A percentile compares a stretch with the other conserved stretches of the same genome.
These are phyloP conservation scores for Phyllopteryx taeniolatus DNA, from an alignment of 2,113 vertebrate genomes.

Conservation along the genomic window DNA sequence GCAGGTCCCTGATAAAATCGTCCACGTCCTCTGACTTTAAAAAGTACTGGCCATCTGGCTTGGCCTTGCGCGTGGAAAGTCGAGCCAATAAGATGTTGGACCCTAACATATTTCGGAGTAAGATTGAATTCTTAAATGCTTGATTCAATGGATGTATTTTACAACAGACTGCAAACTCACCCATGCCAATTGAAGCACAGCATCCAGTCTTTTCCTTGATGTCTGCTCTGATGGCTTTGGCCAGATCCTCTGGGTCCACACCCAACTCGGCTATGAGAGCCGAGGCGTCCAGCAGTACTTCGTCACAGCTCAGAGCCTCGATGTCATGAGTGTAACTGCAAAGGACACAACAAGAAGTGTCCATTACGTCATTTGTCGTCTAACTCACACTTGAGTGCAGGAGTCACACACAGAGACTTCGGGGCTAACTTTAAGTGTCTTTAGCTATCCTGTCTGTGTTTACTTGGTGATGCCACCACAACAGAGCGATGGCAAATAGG, in stretches of 20 bases:
- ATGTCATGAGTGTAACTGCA: slow-evolving; percentile 92
- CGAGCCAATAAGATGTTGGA: slow-evolving; percentile 97
- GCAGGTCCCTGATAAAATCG: slow-evolving; percentile 91
- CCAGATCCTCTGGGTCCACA: slow-evolving; percentile 83
- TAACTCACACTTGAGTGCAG: no score
- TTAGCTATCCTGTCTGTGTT: no score
- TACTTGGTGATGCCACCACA: no score
- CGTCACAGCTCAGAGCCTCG: slow-evolving; percentile 97
- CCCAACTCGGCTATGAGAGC: slow-evolving; percentile 84
- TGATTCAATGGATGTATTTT: slow-evolving; percentile 1
- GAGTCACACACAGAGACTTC: no score
- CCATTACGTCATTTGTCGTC: no score
- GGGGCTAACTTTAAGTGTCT: no score
- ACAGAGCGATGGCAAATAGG: no score
- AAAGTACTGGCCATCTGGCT: slow-evolving; percentile 91
- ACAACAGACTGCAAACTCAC: slow-evolving; percentile 66
- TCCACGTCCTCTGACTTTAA: slow-evolving; percentile 91
- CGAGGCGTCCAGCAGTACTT: slow-evolving; percentile 89
- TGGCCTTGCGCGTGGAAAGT: slow-evolving; percentile 92
- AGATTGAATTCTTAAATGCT: slow-evolving; percentile 1
- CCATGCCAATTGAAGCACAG: slow-evolving; percentile 92
- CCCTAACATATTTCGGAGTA: slow-evolving; percentile 67
- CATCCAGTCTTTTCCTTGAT: slow-evolving; percentile 90
- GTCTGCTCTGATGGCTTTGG: slow-evolving; percentile 82
- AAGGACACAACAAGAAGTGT: slow-evolving; percentile 7